Conservation (phyloP, 2,888 invertebrate species). For the Hydroisotoma schaefferi region DNA sequence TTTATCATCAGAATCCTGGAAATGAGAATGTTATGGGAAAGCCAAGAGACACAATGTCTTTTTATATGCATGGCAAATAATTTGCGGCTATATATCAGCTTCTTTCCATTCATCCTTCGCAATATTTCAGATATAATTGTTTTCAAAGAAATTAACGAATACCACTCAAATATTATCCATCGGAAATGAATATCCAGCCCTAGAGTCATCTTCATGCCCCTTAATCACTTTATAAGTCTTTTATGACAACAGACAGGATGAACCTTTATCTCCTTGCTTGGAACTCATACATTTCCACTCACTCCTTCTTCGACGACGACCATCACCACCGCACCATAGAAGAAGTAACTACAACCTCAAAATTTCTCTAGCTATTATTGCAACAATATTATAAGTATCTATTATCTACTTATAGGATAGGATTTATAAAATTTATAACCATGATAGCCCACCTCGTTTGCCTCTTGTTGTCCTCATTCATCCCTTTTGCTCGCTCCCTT, state of each 20-base stretch:
- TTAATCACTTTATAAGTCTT: slow-evolving; percentile 17
- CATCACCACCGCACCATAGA: no score
- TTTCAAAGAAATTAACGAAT: slow-evolving; percentile 42
- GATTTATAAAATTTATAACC: no score
- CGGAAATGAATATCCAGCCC: slow-evolving; percentile 42
- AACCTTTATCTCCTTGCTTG: slow-evolving; percentile 8
- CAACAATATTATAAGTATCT: no score
- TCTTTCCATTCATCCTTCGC: slow-evolving; percentile 33
- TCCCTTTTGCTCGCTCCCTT: slow-evolving; percentile 9
- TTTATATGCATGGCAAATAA: slow-evolving; percentile 48
- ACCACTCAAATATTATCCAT: slow-evolving; percentile 43
- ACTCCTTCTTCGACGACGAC: no score
- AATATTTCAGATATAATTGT: slow-evolving; percentile 47
- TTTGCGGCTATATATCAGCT: slow-evolving; percentile 45
- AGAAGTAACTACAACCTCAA: no score
- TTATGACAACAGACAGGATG: slow-evolving; percentile 21
- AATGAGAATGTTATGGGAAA: slow-evolving; percentile 44
- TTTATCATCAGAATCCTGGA: slow-evolving; percentile 49
- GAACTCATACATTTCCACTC: no score
- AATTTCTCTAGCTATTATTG: no score
- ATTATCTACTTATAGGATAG: no score
- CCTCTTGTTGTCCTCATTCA: slow-evolving; percentile 6
- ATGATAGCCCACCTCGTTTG: no score
- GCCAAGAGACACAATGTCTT: slow-evolving; percentile 29
- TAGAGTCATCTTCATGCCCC: slow-evolving; percentile 9